These are phyloP conservation scores for Prosopocoilus inquinatus DNA, from an alignment of 2,888 invertebrate species.

Conservation along the genomic window DNA sequence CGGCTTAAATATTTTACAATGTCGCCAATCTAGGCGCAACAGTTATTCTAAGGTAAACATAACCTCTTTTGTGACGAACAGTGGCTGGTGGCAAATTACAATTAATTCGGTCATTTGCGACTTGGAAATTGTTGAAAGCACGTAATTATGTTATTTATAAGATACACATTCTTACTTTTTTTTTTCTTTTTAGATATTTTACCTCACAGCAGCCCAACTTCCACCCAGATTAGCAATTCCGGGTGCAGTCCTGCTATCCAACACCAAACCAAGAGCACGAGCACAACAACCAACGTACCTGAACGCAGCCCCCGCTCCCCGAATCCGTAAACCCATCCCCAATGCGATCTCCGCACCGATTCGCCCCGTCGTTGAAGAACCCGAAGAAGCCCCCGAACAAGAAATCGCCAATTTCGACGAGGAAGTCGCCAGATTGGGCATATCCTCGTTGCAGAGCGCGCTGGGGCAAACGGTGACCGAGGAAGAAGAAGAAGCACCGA, in stretches of 20 bases:
- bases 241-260: slow-evolving; percentile 57
- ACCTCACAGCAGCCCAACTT: slow-evolving; percentile 51
- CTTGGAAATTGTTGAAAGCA: too few relatives aligned
- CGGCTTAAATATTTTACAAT: too few relatives aligned
- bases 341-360: slow-evolving; percentile 43
- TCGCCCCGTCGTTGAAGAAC: slow-evolving; percentile 68
- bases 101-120: too few relatives aligned
- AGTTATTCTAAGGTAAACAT: too few relatives aligned
- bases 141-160: too few relatives aligned
- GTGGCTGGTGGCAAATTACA: too few relatives aligned
- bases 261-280: slow-evolving; percentile 44
- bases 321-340: slow-evolving; percentile 44
- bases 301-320: slow-evolving; percentile 44
- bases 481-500: slow-evolving; percentile 23
- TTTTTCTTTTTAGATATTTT: slow-evolving; percentile 25
- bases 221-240: slow-evolving; percentile 68
- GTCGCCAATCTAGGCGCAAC: too few relatives aligned
- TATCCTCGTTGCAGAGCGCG: slow-evolving; percentile 34
- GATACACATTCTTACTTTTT: too few relatives aligned
- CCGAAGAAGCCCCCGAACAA: slow-evolving; percentile 52
- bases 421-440: slow-evolving; percentile 40
- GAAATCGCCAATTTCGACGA: slow-evolving; percentile 36
- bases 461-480: slow-evolving; percentile 31
- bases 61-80: too few relatives aligned
- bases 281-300: slow-evolving; percentile 30